Base-by-base conservation (phyloP, 2,113 vertebrate species). In the Rhizomys pruinosus region DNA sequence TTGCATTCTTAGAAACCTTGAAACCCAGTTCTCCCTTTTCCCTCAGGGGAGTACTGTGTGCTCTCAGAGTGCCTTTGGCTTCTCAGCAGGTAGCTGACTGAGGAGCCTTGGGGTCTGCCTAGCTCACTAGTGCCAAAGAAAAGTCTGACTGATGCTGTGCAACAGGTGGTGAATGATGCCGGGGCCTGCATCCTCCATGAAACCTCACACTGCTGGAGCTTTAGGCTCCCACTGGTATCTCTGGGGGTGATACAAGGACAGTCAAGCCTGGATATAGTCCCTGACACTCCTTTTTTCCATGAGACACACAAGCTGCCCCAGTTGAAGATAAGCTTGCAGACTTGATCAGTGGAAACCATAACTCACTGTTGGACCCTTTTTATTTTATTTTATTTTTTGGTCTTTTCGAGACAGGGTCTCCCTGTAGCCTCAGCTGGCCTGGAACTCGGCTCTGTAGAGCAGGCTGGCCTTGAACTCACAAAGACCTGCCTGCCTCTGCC, bases 361-460 rank as follows among this genome's bases (percentile, higher is more conserved):
- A 98, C 98, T 98, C 98, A 98, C 97, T 97, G 93, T 97, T 94
- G 63, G 96, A 96, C 97, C 96, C 98, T 98, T 97, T 97, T 98
- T 95, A 96, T n/a, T n/a, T n/a, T n/a, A n/a, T n/a, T n/a, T n/a
- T n/a, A n/a, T n/a, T n/a, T n/a, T n/a, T n/a, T n/a, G n/a, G n/a
- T n/a, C n/a, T n/a, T n/a, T n/a, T n/a, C n/a, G n/a, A n/a, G n/a
- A n/a, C n/a, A n/a, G n/a, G n/a, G n/a, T n/a, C n/a, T n/a, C n/a
- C n/a, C n/a, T n/a, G n/a, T n/a, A n/a, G n/a, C n/a, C n/a, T n/a
- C n/a, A n/a, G n/a, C n/a, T n/a, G n/a, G n/a, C n/a, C n/a, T n/a
- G n/a, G n/a, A n/a, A n/a, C n/a, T n/a, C n/a, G n/a, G n/a, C n/a
- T n/a, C n/a, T n/a, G n/a, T n/a, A n/a, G n/a, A n/a, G n/a, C n/a